Conservation (phyloP, 2,888 invertebrate species). For the Tetanocera ferruginea region DNA sequence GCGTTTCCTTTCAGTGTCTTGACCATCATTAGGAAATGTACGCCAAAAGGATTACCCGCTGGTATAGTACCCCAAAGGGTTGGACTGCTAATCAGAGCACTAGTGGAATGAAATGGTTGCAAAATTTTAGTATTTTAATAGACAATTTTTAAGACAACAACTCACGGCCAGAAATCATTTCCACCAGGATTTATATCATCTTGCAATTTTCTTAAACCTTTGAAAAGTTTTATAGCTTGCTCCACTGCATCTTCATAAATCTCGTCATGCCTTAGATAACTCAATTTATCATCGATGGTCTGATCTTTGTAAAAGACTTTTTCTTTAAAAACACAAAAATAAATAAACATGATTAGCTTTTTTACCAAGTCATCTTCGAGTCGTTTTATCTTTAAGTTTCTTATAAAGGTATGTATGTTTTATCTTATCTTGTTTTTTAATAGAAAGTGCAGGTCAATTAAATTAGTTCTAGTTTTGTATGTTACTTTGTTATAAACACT, state of each 20-base stretch:
- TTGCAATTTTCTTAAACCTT: conserved; percentile 79
- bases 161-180: conserved; percentile 64
- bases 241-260: conserved; percentile 52
- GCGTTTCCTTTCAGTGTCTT: conserved; percentile 89
- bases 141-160: not conserved
- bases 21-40: conserved; percentile 92
- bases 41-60: conserved; percentile 71
- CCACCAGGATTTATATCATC: conserved; percentile 73
- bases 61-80: conserved; percentile 53
- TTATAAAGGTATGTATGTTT: not conserved
- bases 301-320: conserved; percentile 46
- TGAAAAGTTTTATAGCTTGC: conserved; percentile 72
- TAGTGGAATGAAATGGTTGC: not conserved
- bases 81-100: conserved; percentile 48
- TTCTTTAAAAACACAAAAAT: conserved; percentile 43
- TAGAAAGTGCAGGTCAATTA: not conserved
- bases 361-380: not conserved
- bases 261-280: conserved; percentile 59
- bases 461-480: too few relatives aligned
- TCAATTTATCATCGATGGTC: conserved; percentile 43
- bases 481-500: too few relatives aligned
- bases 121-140: not conserved
- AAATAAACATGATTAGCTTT: not conserved
- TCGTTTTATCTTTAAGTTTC: not conserved
- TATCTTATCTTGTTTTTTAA: not conserved